Base-by-base conservation (phyloP, 30 jellyfish, hydroid and myxozoan species). In the Turritopsis dohrnii region DNA sequence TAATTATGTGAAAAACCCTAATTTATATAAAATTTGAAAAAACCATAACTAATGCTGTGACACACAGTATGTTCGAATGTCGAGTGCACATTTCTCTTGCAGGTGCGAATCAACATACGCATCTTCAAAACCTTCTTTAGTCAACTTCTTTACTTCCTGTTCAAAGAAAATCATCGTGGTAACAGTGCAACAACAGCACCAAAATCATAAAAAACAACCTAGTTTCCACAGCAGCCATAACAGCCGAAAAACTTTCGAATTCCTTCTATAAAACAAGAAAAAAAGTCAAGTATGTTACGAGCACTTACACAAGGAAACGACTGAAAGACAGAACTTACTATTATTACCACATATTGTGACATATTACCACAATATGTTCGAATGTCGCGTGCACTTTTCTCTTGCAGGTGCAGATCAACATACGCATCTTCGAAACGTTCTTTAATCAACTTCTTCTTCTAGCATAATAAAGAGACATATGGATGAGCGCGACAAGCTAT, bases 81-180 rank as follows among this genome's bases (percentile, higher is more conserved):
- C 99, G 19, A 87, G 29, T 21, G 86, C 89, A 79, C 99, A 94
- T 25, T 66, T 84, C 53, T 88, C 87, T 26, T 82, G 71, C 3
- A 94, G 89, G 28, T 81, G 96, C 16, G 96, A 96, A 65, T 94
- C 99, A 3, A 94, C 96, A 65, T 94, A 96, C 3, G 89, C 65
- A 66, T 94, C 99, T 72, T 75, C 89, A 28, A 84, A 71, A n/a
- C 89, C 96, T 54, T 90, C 99, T 17, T 84, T 96, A 0, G 84
- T 29, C 79, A 94, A 65, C 76, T 90, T 69, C 69, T 86, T 88
- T 65, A 94, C 95, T 75, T 94, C 95, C 99, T 94, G 52, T 8
- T 84, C 41, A 22, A 23, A 41, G 72, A 27, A 24, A n/a, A n/a
- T 17, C 16, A 7, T 27, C 28, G 22, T 69, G 28, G 18, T 9